phyloP scores from a whole-genome alignment of 2,888 invertebrate species.

The Pinctada fucata region DNA sequence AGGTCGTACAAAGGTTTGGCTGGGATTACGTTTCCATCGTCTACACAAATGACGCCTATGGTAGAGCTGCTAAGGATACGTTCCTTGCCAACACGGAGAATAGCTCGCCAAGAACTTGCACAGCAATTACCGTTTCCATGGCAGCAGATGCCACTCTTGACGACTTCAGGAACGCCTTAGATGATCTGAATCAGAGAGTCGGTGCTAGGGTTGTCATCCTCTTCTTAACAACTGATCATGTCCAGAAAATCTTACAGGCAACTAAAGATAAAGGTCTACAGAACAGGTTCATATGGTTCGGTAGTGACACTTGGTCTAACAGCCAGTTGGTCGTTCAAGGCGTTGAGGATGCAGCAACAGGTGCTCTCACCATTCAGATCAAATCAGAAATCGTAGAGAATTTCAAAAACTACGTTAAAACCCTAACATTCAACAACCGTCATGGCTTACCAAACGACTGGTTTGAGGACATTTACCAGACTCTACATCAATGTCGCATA shows the following conservation, averaged over 20 bases:
- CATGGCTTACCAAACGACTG: constrained; percentile 75
- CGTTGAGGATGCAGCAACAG: constrained; percentile 68
- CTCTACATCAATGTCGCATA: constrained; percentile 72
- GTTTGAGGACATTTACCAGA: constrained; percentile 77
- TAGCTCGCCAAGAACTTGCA: constrained; percentile 54
- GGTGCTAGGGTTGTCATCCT: constrained; percentile 72
- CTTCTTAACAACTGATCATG: constrained; percentile 69
- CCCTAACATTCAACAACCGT: constrained; percentile 69
- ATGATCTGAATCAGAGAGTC: constrained; percentile 60
- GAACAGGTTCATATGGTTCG: constrained; percentile 72
- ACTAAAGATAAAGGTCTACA: constrained; percentile 66
- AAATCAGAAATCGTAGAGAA: constrained; percentile 65
- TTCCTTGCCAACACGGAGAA: constrained; percentile 60
- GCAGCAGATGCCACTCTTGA: constrained; percentile 53
- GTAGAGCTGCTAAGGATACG: constrained; percentile 65
- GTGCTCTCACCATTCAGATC: constrained; percentile 68
- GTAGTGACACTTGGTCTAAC: constrained; percentile 69
- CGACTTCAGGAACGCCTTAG: constrained; percentile 58
- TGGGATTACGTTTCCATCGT: constrained; percentile 75
- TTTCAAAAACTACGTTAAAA: constrained; percentile 69
- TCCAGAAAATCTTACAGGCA: constrained; percentile 71
- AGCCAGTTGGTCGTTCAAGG: constrained; percentile 55
- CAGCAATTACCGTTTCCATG: constrained; percentile 64
- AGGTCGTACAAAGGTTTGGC: constrained; percentile 64
- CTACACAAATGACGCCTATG: constrained; percentile 71